Base-by-base conservation (phyloP, 2,797 vertebrate species). In the Eulemur rubriventer region DNA sequence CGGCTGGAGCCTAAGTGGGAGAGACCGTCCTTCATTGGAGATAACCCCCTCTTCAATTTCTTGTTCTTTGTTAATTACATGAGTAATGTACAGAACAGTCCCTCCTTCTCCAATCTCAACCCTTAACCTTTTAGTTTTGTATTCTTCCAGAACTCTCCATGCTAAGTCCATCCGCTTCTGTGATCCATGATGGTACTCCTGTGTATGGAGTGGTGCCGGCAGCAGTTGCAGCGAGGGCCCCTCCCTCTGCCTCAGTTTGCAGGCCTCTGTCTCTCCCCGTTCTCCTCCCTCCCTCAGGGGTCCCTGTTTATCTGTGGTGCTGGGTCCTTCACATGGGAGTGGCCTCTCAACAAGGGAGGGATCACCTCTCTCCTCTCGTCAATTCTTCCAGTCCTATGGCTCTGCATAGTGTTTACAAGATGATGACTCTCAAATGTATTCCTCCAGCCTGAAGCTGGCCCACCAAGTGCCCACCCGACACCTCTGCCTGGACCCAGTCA, bases 361-460 rank as follows among this genome's bases (percentile, higher is more conserved):
- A 14, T 41, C 76, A 48, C 6, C 3, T 20, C 26, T 65, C 38
- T 88, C 28, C 28, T 13, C 38, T 61, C 16, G 6, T 24, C 14
- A 18, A 20, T 35, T 50, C 52, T 28, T 57, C 82, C 22, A 80
- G 57, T 48, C 59, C n/a, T 41, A 4, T 0, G 0, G 4, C 63
- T 48, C 38, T 5, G 10, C 17, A 24, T 8, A 10, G 20, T 2
- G 10, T 11, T 55, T 57, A 72, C 24, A 76, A 69, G n/a, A 59
- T 0, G 6, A 5, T 4, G 6, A 11, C 12, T 18, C 8, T 57
- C n/a, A 26, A 33, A 11, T 4, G 55, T 2, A 7, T 7, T 55
- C 46, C 78, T 87, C 17, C 38, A 33, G 41, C 26, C 50, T 55
- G 61, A 81, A 63, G 28, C 7, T 5, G 10, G n/a, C 26, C 67